These are phyloP conservation scores for Choristoneura rosaceana DNA, from an alignment of 2,888 invertebrate genomes.

Conservation along the genomic window DNA sequence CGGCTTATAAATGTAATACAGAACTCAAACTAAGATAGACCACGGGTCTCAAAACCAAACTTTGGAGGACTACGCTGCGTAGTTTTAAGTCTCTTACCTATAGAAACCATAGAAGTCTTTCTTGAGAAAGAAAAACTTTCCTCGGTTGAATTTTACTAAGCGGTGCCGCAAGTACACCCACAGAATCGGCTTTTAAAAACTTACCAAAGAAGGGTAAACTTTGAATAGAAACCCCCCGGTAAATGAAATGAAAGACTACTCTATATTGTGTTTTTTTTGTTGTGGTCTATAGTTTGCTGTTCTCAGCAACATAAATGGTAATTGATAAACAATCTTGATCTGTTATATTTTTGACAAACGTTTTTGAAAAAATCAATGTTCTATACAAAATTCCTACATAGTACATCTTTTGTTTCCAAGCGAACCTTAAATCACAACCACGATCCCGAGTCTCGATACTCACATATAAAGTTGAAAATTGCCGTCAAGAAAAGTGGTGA, in stretches of 20 bases:
- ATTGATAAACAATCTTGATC: too few relatives aligned
- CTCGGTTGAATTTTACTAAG: neutral
- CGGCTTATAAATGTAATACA: too few relatives aligned
- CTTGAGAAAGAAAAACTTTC: neutral
- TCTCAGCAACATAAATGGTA: too few relatives aligned
- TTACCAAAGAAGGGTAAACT: neutral
- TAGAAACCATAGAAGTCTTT: constrained; percentile 6
- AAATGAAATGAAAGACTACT: neutral
- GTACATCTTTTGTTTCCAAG: neutral
- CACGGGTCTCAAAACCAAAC: neutral
- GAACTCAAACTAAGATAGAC: too few relatives aligned
- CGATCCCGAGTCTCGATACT: neutral
- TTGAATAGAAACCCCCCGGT: constrained; percentile 9
- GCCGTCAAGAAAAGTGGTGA: constrained; percentile 16
- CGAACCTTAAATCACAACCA: neutral
- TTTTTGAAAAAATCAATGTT: too few relatives aligned
- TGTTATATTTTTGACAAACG: too few relatives aligned
- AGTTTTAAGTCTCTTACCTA: neutral
- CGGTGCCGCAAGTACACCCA: constrained; percentile 3
- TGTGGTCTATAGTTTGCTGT: neutral
- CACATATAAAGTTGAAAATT: constrained; percentile 2
- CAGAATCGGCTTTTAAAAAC: neutral
- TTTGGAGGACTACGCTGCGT: neutral
- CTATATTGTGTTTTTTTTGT: neutral
- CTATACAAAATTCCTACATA: too few relatives aligned